A percentile compares a stretch with the other conserved stretches of the same genome.
phyloP scores from a whole-genome alignment of 1,140 invertebrate genomes.

The Drosophila arizonae region DNA sequence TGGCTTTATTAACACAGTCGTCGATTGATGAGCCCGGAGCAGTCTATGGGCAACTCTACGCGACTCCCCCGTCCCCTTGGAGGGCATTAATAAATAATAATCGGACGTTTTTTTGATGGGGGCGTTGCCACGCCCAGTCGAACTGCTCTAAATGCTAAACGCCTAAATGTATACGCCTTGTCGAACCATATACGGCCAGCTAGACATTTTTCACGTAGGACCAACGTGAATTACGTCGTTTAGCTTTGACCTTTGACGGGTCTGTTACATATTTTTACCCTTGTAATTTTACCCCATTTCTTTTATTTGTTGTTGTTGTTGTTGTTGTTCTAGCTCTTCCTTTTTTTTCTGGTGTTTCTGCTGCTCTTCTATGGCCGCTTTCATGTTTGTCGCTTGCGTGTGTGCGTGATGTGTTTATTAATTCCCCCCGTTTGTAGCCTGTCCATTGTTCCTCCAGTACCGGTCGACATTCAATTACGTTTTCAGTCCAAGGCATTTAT shows the following conservation, averaged over 20 bases:
- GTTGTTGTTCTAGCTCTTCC: neutral
- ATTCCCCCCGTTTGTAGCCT: slow-evolving; percentile 35
- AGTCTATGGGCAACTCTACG: slow-evolving; percentile 8
- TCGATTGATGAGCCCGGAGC: neutral
- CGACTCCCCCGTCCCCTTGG: neutral
- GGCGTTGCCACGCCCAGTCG: slow-evolving; percentile 27
- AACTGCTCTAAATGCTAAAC: slow-evolving; percentile 13
- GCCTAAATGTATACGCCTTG: slow-evolving; percentile 23
- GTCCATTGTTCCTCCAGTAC: slow-evolving; percentile 31
- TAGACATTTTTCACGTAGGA: slow-evolving; percentile 3
- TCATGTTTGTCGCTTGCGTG: slow-evolving; percentile 42
- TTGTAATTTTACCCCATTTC: slow-evolving; percentile 29
- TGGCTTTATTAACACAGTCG: slow-evolving; percentile 38
- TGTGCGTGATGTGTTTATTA: slow-evolving; percentile 67
- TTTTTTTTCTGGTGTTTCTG: neutral
- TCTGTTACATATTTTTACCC: slow-evolving; percentile 56
- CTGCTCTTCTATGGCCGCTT: neutral
- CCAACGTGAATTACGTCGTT: slow-evolving; percentile 57
- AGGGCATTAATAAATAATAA: slow-evolving; percentile 55
- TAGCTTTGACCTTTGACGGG: slow-evolving; percentile 62
- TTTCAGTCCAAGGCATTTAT: slow-evolving; percentile 64
- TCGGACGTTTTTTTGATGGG: slow-evolving; percentile 10
- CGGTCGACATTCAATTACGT: slow-evolving; percentile 62
- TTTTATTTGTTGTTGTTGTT: neutral
- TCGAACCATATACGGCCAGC: slow-evolving; percentile 4